Conservation (phyloP, 2,797 vertebrate genomes). For the Oreortyx pictus region DNA sequence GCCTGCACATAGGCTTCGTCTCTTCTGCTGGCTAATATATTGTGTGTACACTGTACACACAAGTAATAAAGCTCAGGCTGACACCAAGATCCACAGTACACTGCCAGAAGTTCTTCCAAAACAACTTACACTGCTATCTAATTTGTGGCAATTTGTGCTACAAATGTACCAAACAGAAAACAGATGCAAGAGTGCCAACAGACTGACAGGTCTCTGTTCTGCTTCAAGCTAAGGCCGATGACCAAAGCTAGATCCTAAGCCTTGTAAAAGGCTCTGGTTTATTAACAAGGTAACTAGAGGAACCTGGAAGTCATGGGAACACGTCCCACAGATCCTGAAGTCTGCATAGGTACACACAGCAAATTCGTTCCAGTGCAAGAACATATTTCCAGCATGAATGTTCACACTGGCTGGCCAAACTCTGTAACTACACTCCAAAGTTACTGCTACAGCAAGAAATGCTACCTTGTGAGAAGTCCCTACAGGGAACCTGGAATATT, state of each 20-base stretch:
- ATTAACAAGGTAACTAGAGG: neutral
- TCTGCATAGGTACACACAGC: neutral
- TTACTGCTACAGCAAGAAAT: neutral
- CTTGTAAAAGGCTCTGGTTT: neutral
- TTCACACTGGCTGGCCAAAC: neutral
- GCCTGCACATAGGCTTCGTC: neutral
- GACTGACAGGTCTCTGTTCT: neutral
- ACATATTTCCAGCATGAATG: neutral
- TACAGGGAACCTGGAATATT: neutral
- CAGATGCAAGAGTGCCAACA: neutral
- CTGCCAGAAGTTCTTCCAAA: neutral
- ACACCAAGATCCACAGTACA: accelerated
- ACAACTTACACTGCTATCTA: accelerated
- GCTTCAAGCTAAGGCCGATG: neutral
- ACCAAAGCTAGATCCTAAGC: neutral
- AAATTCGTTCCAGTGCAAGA: neutral
- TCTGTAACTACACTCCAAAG: neutral
- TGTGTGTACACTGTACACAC: neutral
- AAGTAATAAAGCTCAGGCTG: neutral
- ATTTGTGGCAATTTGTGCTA: neutral
- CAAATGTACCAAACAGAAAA: neutral
- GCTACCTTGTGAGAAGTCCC: neutral
- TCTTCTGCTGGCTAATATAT: neutral
- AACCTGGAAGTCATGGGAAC: neutral
- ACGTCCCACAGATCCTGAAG: neutral